Conservation (phyloP, 92 coral and sea anemone species). For the Palythoa caribaeorum region DNA sequence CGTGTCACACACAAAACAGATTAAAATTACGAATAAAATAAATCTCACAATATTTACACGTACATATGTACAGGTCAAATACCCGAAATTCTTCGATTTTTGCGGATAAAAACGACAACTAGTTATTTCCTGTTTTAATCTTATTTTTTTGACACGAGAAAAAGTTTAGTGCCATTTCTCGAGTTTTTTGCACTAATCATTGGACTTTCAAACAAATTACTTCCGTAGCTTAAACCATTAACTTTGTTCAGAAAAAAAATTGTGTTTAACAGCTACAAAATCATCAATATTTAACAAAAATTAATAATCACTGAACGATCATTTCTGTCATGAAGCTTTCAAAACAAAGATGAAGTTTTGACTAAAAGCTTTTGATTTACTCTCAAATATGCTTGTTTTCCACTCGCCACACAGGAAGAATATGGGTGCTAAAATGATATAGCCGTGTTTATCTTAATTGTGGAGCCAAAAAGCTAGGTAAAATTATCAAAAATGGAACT, state of each 20-base stretch:
- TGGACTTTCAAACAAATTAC: constrained; percentile 58
- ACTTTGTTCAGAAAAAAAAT: constrained; percentile 34
- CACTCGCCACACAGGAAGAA: constrained; percentile 50
- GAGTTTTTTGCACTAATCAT: constrained; percentile 63
- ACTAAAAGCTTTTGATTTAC: constrained; percentile 49
- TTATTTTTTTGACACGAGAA: constrained; percentile 53
- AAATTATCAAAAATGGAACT: constrained; percentile 23
- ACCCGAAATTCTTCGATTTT: constrained; percentile 84
- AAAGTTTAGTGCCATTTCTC: constrained; percentile 69
- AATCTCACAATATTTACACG: constrained; percentile 74
- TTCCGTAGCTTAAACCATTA: constrained; percentile 44
- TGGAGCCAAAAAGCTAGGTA: background rate
- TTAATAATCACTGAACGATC: constrained; percentile 23
- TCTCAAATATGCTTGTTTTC: constrained; percentile 28
- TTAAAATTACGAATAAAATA: constrained; percentile 80
- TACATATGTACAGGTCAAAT: constrained; percentile 44
- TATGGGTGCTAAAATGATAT: constrained; percentile 28
- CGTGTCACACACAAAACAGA: constrained; percentile 71
- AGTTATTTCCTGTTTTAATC: constrained; percentile 88
- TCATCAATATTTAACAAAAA: constrained; percentile 38
- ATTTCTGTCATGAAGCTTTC: constrained; percentile 49
- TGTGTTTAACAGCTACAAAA: constrained; percentile 42
- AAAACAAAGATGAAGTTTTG: constrained; percentile 47
- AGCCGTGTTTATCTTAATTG: constrained; percentile 20
- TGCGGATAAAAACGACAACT: constrained; percentile 86